These are phyloP conservation scores for Periophthalmodon schlosseri DNA, from an alignment of 2,113 vertebrate species.

Conservation along the genomic window DNA sequence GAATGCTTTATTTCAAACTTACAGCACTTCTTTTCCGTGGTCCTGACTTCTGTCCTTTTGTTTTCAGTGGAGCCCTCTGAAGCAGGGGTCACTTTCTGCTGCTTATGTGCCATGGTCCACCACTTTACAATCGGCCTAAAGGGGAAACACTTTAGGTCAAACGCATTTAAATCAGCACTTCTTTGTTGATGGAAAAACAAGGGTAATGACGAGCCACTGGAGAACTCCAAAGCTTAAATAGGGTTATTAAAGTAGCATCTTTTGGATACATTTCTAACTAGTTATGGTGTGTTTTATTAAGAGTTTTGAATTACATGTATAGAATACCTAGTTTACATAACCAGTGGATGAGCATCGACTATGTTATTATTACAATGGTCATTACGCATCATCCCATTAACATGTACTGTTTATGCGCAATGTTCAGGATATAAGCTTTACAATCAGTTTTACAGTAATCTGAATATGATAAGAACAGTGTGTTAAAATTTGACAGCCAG, in stretches of 20 bases:
- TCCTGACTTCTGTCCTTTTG: slow-evolving; percentile 59
- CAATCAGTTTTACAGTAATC: not conserved
- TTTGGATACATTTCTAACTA: not conserved
- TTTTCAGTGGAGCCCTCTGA: slow-evolving; percentile 37
- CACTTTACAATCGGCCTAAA: slow-evolving; percentile 1
- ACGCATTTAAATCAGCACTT: slow-evolving; percentile 36
- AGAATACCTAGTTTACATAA: no score
- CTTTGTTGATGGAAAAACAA: slow-evolving; percentile 18
- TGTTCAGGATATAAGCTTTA: not conserved
- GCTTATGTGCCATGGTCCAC: slow-evolving; percentile 45
- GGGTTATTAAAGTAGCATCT: not conserved
- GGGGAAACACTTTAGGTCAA: slow-evolving; percentile 11
- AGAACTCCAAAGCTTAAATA: not conserved
- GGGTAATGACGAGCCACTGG: not conserved
- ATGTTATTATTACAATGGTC: not conserved
- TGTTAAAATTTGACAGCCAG: not conserved
- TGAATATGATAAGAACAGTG: not conserved
- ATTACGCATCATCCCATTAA: not conserved
- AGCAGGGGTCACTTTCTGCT: slow-evolving; percentile 34
- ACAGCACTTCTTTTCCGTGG: slow-evolving; percentile 79
- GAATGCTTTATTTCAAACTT: slow-evolving; percentile 46
- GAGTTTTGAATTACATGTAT: not conserved
- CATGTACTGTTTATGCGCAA: not conserved
- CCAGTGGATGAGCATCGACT: not conserved
- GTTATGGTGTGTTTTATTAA: not conserved